Evolutionary conservation across 2,888 invertebrate genomes (phyloP).

Genomic region (Cantharis flavilabris): DNA sequence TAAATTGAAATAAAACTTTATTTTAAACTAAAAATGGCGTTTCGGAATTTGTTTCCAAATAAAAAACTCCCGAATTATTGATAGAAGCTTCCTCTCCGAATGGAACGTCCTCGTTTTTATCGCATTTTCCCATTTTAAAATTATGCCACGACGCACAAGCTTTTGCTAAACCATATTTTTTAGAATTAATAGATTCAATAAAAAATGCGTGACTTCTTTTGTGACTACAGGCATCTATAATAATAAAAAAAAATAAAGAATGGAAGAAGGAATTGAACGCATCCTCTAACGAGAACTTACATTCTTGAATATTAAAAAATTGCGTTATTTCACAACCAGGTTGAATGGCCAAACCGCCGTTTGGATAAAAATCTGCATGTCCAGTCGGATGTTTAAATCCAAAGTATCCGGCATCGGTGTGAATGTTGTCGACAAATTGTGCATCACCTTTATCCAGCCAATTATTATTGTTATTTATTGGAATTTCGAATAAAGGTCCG

Average conservation of each 20-base stretch:
- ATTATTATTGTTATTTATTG: slow-evolving; percentile 47
- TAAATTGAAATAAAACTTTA: not conserved
- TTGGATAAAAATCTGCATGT: slow-evolving; percentile 63
- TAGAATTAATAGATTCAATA: slow-evolving; percentile 34
- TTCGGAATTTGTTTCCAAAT: slow-evolving; percentile 31
- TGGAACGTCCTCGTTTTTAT: slow-evolving; percentile 25
- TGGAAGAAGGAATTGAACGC: no score
- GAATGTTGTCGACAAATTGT: slow-evolving; percentile 64
- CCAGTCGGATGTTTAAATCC: slow-evolving; percentile 55
- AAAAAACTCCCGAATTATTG: slow-evolving; percentile 37
- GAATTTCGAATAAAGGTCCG: slow-evolving; percentile 56
- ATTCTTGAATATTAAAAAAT: slow-evolving; percentile 35
- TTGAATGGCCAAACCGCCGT: slow-evolving; percentile 60
- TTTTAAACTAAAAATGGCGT: slow-evolving; percentile 14
- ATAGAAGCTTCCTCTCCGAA: slow-evolving; percentile 38
- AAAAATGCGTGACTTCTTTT: slow-evolving; percentile 37
- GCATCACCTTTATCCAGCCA: slow-evolving; percentile 62
- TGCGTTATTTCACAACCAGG: slow-evolving; percentile 54
- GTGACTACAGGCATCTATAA: slow-evolving; percentile 40
- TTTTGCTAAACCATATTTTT: slow-evolving; percentile 25
- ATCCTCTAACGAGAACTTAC: slow-evolving; percentile 35
- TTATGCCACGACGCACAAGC: slow-evolving; percentile 35
- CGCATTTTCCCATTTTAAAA: slow-evolving; percentile 33
- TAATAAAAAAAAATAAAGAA: not conserved
- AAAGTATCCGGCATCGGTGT: slow-evolving; percentile 63